Percentiles rank a stretch among this genome's conserved stretches.
phyloP scores from a whole-genome alignment of 2,888 invertebrate genomes.

The Trichogramma evanescens region DNA sequence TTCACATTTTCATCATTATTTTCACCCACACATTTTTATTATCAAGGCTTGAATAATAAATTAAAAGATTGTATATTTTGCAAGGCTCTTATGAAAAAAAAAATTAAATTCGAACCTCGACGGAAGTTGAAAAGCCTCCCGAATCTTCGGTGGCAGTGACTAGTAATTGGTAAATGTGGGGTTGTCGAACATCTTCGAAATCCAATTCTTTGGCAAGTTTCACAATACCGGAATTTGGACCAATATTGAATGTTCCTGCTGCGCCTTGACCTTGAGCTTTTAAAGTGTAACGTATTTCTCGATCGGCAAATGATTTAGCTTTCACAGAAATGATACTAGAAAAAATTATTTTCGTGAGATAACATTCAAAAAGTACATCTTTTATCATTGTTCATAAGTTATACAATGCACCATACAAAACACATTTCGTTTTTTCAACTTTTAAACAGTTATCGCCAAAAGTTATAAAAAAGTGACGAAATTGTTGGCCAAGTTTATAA shows the following conservation, averaged over 20 bases:
- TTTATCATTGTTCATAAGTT: too few relatives aligned
- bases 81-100: neutral
- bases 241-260: constrained; percentile 91
- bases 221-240: constrained; percentile 88
- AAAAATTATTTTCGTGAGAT: neutral
- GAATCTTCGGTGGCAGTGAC: constrained; percentile 95
- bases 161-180: constrained; percentile 85
- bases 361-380: too few relatives aligned
- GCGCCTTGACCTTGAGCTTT: constrained; percentile 88
- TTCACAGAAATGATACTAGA: constrained; percentile 90
- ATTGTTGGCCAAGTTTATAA: neutral
- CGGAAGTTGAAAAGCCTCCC: constrained; percentile 92
- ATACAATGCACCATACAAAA: neutral
- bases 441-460: neutral
- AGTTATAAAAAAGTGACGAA: neutral
- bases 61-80: too few relatives aligned
- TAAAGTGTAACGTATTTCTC: constrained; percentile 91
- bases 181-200: constrained; percentile 91
- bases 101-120: constrained; percentile 66
- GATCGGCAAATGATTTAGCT: constrained; percentile 94
- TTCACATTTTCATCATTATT: neutral
- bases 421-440: neutral
- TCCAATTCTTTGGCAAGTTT: constrained; percentile 93
- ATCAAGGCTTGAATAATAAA: neutral
- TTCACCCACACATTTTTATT: neutral